Evolutionary conservation across 2,797 vertebrate species (phyloP), one percentile per base, ranked within the genome.

Genomic region (Oreochromis grahami): DNA sequence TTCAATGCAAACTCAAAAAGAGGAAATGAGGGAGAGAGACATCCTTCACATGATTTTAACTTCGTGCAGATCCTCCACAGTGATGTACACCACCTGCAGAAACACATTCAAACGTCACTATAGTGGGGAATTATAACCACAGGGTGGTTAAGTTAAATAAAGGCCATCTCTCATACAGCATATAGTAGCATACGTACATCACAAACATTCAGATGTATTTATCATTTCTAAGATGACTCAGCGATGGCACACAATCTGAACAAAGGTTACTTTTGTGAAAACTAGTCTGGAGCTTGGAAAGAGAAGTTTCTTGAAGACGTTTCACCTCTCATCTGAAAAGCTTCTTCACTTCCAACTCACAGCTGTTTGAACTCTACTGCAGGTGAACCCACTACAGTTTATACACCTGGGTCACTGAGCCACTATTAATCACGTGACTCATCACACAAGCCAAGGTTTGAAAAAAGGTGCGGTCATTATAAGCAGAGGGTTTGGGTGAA

Each of bases 61-160:
- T n/a, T 50, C 70, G 60, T 91, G 86, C 21, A 95, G 92, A 50
- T 95, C 93, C 12, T 93, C 87, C 5, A 91, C 14, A n/a, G 92
- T 90, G 51, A 94, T 15, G n/a, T 83, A 56, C 51, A 93, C 91
- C 83, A 94, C 91, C 93, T 93, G 84, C 13, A 89, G 87, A 9
- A 2, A 77, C 6, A 87, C 38, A 60, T 19, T 19, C 13, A 45
- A 17, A 29, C 2, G 14, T 70, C 38, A 70, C 21, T 26, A 10
- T 0, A 43, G 8, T 70, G 21, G 36, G 5, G 8, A 17, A 58
- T 34, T 19, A 4, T 34, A 14, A 34, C 29, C 56, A 58, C 29
- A 11, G 9, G 9, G 5, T 26, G 26, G 26, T 26, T 26, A 26
- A 26, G 26, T 26, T 26, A 26, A 19, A 15, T 2, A 19, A 19